A percentile compares a stretch with the other conserved stretches of the same genome.
phyloP scores from a whole-genome alignment of 2,113 vertebrate genomes.

The Aphelocoma coerulescens region DNA sequence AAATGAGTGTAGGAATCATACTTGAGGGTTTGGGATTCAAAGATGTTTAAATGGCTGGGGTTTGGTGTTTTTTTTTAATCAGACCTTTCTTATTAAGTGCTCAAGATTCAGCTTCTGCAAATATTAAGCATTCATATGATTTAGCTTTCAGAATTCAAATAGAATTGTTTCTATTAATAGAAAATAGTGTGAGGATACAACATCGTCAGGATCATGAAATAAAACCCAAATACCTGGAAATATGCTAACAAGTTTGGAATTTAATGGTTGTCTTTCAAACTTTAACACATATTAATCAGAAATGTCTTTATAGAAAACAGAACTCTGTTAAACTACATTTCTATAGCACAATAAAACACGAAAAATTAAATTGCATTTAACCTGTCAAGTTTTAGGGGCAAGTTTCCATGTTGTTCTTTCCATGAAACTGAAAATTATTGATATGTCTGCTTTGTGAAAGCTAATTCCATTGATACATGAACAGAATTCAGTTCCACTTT shows the following conservation, averaged over 20 bases:
- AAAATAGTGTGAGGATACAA: not conserved
- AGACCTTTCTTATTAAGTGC: not conserved
- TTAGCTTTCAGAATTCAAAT: not conserved
- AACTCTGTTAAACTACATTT: not conserved
- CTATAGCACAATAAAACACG: not conserved
- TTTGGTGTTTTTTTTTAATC: not conserved
- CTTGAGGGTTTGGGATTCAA: not conserved
- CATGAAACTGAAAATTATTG: not conserved
- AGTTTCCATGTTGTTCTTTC: not conserved
- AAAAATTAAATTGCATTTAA: not conserved
- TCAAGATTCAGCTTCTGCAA: not conserved
- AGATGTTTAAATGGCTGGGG: not conserved
- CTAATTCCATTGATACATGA: not conserved
- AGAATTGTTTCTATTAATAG: not conserved
- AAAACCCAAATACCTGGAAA: not conserved
- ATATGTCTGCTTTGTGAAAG: not conserved
- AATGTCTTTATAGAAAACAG: not conserved
- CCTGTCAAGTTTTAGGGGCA: not conserved
- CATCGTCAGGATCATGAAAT: not conserved
- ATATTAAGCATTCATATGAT: not conserved
- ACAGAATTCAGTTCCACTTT: not conserved
- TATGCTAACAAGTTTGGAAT: not conserved
- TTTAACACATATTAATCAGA: not conserved
- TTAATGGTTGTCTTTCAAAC: not conserved
- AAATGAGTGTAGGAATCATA: not conserved